Evolutionary conservation across 2,113 vertebrate genomes (phyloP).

Genomic region (Columba janthina): DNA sequence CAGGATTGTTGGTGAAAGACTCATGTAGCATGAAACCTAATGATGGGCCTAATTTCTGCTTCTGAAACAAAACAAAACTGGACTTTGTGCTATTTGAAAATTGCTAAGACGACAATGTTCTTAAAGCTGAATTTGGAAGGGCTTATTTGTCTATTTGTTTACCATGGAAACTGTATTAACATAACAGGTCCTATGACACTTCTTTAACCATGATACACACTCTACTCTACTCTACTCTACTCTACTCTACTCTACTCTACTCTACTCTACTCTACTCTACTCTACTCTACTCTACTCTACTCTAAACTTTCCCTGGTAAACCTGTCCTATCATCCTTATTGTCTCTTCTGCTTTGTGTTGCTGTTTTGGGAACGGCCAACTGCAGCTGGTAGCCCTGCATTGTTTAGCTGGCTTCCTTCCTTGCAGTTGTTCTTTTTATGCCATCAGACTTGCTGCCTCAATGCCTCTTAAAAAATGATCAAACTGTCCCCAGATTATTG

Average conservation of each 20-base stretch:
- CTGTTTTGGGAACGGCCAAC: neutral
- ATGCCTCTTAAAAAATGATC: neutral
- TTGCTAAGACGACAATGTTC: neutral
- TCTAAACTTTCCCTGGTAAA: neutral
- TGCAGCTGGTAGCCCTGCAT: neutral
- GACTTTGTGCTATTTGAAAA: neutral
- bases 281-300: too few species aligned
- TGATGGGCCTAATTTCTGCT: neutral
- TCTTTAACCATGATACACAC: neutral
- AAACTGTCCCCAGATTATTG: neutral
- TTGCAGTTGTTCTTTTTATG: neutral
- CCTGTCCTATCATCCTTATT: neutral
- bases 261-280: too few species aligned
- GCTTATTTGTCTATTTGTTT: neutral
- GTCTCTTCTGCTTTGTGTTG: neutral
- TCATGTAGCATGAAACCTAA: neutral
- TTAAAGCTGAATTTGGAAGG: neutral
- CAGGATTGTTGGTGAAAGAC: neutral
- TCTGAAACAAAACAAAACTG: neutral
- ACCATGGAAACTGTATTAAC: neutral
- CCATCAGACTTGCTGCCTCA: neutral
- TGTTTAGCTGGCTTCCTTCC: neutral
- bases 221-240: too few species aligned
- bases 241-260: too few species aligned
- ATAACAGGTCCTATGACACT: neutral